Evolutionary conservation across 2,113 vertebrate species (phyloP), one percentile per base, ranked within the genome.

Genomic region (Tragelaphus buxtoni): DNA sequence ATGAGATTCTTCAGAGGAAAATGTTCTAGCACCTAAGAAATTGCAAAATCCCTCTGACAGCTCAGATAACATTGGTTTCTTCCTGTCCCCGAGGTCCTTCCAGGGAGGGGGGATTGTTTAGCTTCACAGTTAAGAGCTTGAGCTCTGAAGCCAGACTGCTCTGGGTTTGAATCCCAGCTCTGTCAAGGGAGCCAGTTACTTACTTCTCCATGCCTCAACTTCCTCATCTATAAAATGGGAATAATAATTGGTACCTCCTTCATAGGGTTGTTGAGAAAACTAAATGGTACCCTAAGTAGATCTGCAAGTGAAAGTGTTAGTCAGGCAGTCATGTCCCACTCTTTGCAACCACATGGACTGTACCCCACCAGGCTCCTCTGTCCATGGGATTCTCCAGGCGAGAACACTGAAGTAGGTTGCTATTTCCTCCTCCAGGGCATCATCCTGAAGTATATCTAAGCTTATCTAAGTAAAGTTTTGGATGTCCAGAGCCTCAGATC

Each of bases 1-100:
- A 69, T 79, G 56, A 14, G 3, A 91, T 45, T 90, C 65, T 95
- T 95, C 76, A 81, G 49, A 88, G 35, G 85, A 94, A 96, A 96
- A 74, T 63, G 47, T 69, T 42, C 51, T 17, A 30, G 56, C 39
- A 56, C 58, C 58, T 58, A 65, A 76, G 90, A 96, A 96, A 94
- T 79, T 47, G 26, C 56, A 39, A 49, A 82, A 88, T 83, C 74
- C 35, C 42, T 94, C 58, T 61, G 83, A 76, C 45, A 22, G 72
- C 47, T 55, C 76, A 9, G 39, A 55, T 79, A 47, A 56, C 61
- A 74, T 51, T 93, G 51, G 51, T 80, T 95, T 49, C 69, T 87
- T 80, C 47, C 47, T 55, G 17, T 53, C n/a, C 92, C 82, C 32
- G 39, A 76, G 58, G 55, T 65, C 88, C 61, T 82, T 89, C 81